phyloP scores from a whole-genome alignment of 1,140 invertebrate genomes.

The Drosophila sulfurigaster region DNA sequence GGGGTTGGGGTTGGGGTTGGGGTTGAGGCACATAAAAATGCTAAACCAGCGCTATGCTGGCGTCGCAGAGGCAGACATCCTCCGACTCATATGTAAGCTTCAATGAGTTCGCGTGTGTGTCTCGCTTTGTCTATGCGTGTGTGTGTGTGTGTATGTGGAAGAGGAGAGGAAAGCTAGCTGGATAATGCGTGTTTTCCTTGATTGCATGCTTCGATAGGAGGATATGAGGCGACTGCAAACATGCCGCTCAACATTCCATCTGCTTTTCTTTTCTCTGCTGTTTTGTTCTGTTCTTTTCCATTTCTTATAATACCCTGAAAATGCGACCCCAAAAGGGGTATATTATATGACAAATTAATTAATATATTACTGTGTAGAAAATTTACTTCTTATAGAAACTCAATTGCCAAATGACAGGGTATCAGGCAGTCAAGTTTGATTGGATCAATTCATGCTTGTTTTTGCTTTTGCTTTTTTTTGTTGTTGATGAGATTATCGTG shows the following conservation, averaged over 20 bases:
- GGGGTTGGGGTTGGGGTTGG: conserved; percentile 18
- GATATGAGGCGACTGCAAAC: conserved; percentile 56
- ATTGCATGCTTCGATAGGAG: conserved; percentile 74
- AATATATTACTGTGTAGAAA: too few relatives aligned
- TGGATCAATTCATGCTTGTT: conserved; percentile 2
- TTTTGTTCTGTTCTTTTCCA: neutral
- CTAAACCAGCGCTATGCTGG: conserved; percentile 74
- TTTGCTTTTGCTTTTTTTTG: conserved; percentile 7
- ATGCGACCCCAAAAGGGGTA: too few relatives aligned
- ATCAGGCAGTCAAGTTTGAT: too few relatives aligned
- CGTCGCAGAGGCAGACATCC: conserved; percentile 51
- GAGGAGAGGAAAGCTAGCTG: conserved; percentile 22
- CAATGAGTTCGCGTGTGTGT: neutral
- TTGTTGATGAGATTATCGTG: conserved; percentile 51
- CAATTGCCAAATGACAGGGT: too few relatives aligned
- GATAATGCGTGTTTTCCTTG: conserved; percentile 80
- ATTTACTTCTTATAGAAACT: too few relatives aligned
- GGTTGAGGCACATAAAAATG: conserved; percentile 67
- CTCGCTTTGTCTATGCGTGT: conserved; percentile 6
- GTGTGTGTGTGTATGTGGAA: conserved; percentile 15
- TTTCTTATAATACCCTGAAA: conserved; percentile 16
- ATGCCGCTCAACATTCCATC: conserved; percentile 59
- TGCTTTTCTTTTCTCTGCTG: neutral
- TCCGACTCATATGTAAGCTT: conserved; percentile 19
- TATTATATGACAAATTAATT: too few relatives aligned